Conservation (phyloP, 2,888 invertebrate species). For the Digitonthophagus gazella region DNA sequence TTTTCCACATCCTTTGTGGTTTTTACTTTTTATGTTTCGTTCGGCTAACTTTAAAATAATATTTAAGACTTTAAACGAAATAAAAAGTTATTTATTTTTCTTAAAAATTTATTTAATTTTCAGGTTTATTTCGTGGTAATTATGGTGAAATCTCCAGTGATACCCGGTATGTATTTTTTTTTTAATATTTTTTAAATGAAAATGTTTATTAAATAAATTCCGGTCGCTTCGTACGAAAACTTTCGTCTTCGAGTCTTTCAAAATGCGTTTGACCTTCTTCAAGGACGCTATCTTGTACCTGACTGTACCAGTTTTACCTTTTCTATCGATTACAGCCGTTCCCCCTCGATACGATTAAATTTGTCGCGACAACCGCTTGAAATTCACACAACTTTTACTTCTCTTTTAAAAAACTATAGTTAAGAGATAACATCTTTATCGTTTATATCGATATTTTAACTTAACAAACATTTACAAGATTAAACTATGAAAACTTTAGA, state of each 20-base stretch:
- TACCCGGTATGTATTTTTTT: neutral
- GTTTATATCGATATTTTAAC: neutral
- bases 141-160: neutral
- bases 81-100: too few species aligned
- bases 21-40: neutral
- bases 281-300: neutral
- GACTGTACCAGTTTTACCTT: neutral
- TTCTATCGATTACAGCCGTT: neutral
- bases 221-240: neutral
- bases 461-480: neutral
- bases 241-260: neutral
- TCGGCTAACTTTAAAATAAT: too few species aligned
- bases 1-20: neutral
- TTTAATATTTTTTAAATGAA: too few species aligned
- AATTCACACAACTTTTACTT: neutral
- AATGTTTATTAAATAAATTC: neutral
- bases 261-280: neutral
- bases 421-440: neutral
- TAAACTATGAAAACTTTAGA: too few species aligned
- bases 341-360: neutral
- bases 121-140: neutral
- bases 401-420: neutral
- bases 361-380: neutral
- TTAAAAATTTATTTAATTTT: neutral
- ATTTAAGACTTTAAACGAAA: too few species aligned